Base-by-base conservation (phyloP, 2,113 vertebrate species). In the Limnothrissa miodon region DNA sequence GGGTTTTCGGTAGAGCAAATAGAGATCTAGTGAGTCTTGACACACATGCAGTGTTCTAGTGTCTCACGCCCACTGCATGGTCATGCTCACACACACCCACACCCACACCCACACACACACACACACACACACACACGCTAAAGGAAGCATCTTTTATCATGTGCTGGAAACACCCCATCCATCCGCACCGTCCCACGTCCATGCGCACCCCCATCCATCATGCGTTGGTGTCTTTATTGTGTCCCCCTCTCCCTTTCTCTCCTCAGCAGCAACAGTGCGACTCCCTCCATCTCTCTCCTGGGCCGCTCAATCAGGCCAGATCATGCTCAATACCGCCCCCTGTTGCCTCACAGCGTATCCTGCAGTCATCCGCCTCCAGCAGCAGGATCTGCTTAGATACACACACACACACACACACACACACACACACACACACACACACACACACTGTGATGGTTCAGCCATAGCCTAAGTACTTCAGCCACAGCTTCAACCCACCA, bases 321-420 rank as follows among this genome's bases (percentile, higher is more conserved):
- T 2, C 25, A 74, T 36, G 66, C 10, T n/a, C n/a, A 74, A 15
- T 4, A 13, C 66, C 3, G 33, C 87, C 91, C 86, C 87, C 92
- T 91, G 86, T 88, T 89, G 88, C 78, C 3, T 39, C 11, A 48
- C 5, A 45, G 80, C 7, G 23, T 42, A 45, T 42, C 83, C 39
- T 6, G 70, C 83, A 84, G 56, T 25, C 17, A 82, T 56, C 11
- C 5, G 66, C 39, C 25, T 42, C 80, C 23, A 1, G 13, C 45
- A n/a, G 25, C 66, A 29, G 9, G 11, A 19, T 17, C 33, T 46
- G 42, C 25, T 23, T 48, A 83, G 10, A 44, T 11, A 53, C 19
- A 33, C 45, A 36, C 46, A 51, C 66, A 79, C 48, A 39, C 36
- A 79, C 53, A 80, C 78, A 79, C 39, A 36, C 62, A 74, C 53